A percentile compares a stretch with the other conserved stretches of the same genome.
phyloP scores from a whole-genome alignment of 1,140 invertebrate species.

The Oncopodura yosiiana region DNA sequence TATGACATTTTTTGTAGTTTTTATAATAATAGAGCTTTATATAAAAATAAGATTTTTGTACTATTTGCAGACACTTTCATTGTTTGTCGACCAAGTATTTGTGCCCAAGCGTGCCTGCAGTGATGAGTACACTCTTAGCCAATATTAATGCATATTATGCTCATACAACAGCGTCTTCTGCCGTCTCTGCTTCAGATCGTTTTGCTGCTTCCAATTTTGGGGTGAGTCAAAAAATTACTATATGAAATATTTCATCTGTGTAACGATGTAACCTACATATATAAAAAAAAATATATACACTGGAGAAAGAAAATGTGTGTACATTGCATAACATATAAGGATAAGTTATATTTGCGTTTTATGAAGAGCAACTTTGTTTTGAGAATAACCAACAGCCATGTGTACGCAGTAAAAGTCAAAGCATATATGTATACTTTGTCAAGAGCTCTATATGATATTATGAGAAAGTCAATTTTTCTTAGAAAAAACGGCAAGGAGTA shows the following conservation, averaged over 20 bases:
- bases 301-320: no score
- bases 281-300: conserved; percentile 13
- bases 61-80: conserved; percentile 81
- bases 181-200: conserved; percentile 95
- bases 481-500: no score
- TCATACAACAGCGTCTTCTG: conserved; percentile 95
- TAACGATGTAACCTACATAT: neutral
- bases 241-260: neutral
- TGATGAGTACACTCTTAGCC: conserved; percentile 95
- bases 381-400: no score
- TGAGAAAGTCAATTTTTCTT: no score
- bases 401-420: no score
- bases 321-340: no score
- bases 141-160: conserved; percentile 99
- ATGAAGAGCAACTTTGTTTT: no score
- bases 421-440: no score
- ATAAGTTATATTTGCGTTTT: no score
- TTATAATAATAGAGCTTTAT: neutral
- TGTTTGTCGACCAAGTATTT: conserved; percentile 98
- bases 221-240: no score
- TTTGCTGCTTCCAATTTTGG: conserved; percentile 99
- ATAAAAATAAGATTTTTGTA: conserved; percentile 14
- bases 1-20: conserved; percentile 46
- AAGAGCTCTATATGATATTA: no score
- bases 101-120: conserved; percentile 94